A percentile compares a stretch with the other conserved stretches of the same genome.
phyloP scores from a whole-genome alignment of 1,140 invertebrate species.

The Drosophila jambulina region DNA sequence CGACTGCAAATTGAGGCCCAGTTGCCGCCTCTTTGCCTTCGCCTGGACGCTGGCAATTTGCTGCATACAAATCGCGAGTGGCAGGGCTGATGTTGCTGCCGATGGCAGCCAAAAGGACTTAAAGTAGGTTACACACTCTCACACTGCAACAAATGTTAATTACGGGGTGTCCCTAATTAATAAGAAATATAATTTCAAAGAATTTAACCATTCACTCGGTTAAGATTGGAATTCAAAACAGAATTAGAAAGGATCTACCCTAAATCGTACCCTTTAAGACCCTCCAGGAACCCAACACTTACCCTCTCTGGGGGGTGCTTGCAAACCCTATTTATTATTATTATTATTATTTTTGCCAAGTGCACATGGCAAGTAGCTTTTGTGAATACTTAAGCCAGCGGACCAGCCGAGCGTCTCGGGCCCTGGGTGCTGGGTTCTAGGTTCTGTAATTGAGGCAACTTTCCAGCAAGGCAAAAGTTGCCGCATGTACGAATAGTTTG shows the following conservation, averaged over 20 bases:
- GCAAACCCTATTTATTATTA: slow-evolving; percentile 5
- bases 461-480: slow-evolving; percentile 56
- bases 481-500: slow-evolving; percentile 76
- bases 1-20: slow-evolving; percentile 29
- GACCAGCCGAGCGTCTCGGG: slow-evolving; percentile 17
- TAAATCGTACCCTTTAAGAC: not conserved
- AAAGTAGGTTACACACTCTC: slow-evolving; percentile 62
- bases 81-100: slow-evolving; percentile 17
- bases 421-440: not conserved
- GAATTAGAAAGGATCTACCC: no score
- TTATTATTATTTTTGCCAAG: slow-evolving; percentile 17
- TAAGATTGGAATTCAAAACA: not conserved
- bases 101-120: slow-evolving; percentile 70
- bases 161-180: not conserved
- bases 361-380: slow-evolving; percentile 34
- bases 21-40: not conserved
- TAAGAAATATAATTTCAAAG: no score
- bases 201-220: no score
- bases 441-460: slow-evolving; percentile 66
- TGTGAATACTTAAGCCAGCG: slow-evolving; percentile 66
- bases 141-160: slow-evolving; percentile 4
- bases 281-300: not conserved
- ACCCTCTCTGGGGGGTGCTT: not conserved
- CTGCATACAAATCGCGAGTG: slow-evolving; percentile 61
- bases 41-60: slow-evolving; percentile 57